Conservation (phyloP, 2,797 vertebrate genomes). For the Ptychobarbus kaznakovi region DNA sequence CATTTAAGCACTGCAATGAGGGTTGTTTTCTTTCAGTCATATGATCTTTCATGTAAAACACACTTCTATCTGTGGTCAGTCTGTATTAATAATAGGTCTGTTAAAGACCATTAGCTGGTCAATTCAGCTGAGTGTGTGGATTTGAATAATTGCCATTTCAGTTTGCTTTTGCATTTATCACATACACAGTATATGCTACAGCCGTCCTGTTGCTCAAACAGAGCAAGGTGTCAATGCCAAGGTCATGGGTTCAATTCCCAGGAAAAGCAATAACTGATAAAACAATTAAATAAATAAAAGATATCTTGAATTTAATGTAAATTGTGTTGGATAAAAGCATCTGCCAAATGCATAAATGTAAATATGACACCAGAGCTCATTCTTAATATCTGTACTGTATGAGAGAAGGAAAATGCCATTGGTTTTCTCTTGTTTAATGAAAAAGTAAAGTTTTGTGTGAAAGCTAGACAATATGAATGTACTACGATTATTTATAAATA, state of each 20-base stretch:
- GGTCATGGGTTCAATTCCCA: not conserved
- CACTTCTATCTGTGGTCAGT: conserved; percentile 14
- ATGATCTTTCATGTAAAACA: conserved; percentile 35
- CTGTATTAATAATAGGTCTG: conserved; percentile 5
- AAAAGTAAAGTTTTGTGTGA: not conserved
- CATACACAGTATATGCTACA: not conserved
- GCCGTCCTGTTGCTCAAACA: not conserved
- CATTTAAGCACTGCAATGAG: not conserved
- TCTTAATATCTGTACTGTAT: not conserved
- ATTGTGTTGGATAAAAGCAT: not conserved
- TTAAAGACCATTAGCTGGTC: conserved; percentile 14
- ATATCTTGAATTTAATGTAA: not conserved
- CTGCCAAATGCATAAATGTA: not conserved
- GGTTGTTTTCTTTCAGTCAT: conserved; percentile 1
- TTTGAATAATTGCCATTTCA: conserved; percentile 48
- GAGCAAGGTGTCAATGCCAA: not conserved
- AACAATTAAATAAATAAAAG: not conserved
- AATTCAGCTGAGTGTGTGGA: conserved; percentile 12
- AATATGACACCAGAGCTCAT: not conserved
- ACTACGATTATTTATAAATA: not conserved
- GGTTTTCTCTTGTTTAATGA: not conserved
- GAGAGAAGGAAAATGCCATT: not conserved
- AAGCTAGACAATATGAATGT: not conserved
- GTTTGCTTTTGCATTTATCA: conserved; percentile 4
- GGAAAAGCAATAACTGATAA: not conserved